Conservation (phyloP, 30 jellyfish, hydroid and myxozoan species). For the Hydractinia symbiolongicarpus region DNA sequence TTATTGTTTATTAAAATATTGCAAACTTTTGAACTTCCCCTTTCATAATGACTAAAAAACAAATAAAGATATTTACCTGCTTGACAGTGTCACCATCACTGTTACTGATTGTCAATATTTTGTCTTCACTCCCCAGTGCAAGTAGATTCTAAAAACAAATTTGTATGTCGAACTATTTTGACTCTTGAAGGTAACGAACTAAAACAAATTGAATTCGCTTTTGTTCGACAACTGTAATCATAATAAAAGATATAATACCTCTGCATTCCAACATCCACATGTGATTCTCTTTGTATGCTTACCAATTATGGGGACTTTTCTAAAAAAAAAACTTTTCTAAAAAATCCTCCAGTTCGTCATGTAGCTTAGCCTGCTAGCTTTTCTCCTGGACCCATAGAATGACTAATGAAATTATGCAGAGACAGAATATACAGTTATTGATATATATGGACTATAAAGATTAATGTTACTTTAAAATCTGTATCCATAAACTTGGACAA, state of each 20-base stretch:
- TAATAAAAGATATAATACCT: slow-evolving; percentile 24
- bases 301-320: slow-evolving; percentile 80
- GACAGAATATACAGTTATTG: too few species aligned
- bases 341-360: background rate
- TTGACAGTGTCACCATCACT: slow-evolving; percentile 86
- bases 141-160: slow-evolving; percentile 32
- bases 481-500: too few species aligned
- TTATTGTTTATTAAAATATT: too few species aligned
- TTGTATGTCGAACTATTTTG: background rate
- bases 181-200: background rate
- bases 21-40: too few species aligned
- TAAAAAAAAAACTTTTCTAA: slow-evolving; percentile 39
- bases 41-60: too few species aligned
- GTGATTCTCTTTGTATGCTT: slow-evolving; percentile 68
- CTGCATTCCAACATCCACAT: slow-evolving; percentile 95
- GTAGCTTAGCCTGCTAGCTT: too few species aligned
- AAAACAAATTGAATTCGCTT: background rate
- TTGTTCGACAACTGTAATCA: background rate
- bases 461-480: too few species aligned
- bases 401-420: too few species aligned
- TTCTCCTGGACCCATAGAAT: too few species aligned
- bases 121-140: slow-evolving; percentile 91
- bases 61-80: slow-evolving; percentile 25
- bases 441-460: too few species aligned
- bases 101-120: slow-evolving; percentile 58